These are phyloP conservation scores for Montipora sp. DNA, from an alignment of 64 coral and sea anemone genomes.

Conservation along the genomic window DNA sequence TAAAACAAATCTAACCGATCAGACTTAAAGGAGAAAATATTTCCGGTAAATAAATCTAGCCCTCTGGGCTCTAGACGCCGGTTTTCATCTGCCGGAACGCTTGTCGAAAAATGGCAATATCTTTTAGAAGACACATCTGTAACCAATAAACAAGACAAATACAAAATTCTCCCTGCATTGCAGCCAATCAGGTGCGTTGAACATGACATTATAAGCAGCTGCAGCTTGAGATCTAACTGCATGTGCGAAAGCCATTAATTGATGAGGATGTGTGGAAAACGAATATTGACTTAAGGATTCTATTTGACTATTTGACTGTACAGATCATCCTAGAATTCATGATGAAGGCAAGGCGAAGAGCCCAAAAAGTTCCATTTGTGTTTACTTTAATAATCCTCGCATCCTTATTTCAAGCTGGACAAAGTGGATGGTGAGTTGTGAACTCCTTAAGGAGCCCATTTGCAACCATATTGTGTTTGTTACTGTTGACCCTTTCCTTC, in stretches of 20 bases:
- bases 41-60: slow-evolving; percentile 36
- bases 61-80: slow-evolving; percentile 23
- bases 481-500: slow-evolving; percentile 8
- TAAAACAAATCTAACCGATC: slow-evolving; percentile 25
- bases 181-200: slow-evolving; percentile 53
- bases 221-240: slow-evolving; percentile 32
- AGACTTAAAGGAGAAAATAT: slow-evolving; percentile 41
- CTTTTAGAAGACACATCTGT: slow-evolving; percentile 54
- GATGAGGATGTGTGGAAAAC: slow-evolving; percentile 19
- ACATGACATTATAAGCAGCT: slow-evolving; percentile 36
- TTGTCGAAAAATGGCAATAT: background rate
- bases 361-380: slow-evolving; percentile 34
- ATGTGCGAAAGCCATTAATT: slow-evolving; percentile 79
- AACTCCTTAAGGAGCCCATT: background rate
- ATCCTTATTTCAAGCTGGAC: slow-evolving; percentile 67
- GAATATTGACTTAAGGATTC: background rate
- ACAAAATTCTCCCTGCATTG: slow-evolving; percentile 26
- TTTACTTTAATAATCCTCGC: slow-evolving; percentile 18
- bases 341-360: slow-evolving; percentile 43
- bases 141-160: slow-evolving; percentile 64
- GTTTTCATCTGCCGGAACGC: background rate
- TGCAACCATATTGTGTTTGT: background rate
- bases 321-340: slow-evolving; percentile 43
- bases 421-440: slow-evolving; percentile 59
- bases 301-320: background rate